Base-by-base conservation (phyloP, 2,888 invertebrate genomes). In the Caprella mutica region DNA sequence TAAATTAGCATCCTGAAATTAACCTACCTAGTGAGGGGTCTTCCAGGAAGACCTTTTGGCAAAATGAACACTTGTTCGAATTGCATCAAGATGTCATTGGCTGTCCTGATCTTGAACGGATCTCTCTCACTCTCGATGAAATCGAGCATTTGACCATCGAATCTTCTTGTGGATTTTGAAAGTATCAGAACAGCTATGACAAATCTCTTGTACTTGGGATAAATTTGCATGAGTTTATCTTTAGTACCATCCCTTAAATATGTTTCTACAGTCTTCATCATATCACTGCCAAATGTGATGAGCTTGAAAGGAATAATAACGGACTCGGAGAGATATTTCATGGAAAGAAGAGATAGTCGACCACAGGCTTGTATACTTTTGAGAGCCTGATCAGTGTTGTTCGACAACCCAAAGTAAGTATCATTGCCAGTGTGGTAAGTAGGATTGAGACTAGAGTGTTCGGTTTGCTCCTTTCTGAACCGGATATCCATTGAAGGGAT, bases 371-470 rank as follows among this genome's bases (percentile, higher is more conserved):
- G 33, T 9, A n/a, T n/a, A n/a, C n/a, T n/a, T n/a, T n/a, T n/a
- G n/a, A n/a, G n/a, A 29, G 67, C 67, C 1, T 71, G 71, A 65
- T 74, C 74, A 24, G 73, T 68, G 57, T 69, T 68, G 19, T 61
- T 67, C 24, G 67, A 66, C 40, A 73, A 67, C 56, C 72, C 70
- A 33, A 71, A 67, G 59, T 70, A 70, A 2, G 70, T 73, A 48
- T 74, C 73, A 38, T 71, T 70, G 24, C 71, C 66, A 0, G 73
- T 73, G 58, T 72, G 72, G 61, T 71, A 70, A 5, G 69, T 70
- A 5, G 73, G 72, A 58, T 71, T 71, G 17, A 29, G 55, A 17
- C 46, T 23, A n/a, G 14, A 17, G 46, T 46, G 46, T 17, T 46
- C n/a, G n/a, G 46, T 6, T 29, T 46, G 46, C n/a, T 71, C 67